Conservation (phyloP, 2,113 vertebrate species). For the Garra rufa region DNA sequence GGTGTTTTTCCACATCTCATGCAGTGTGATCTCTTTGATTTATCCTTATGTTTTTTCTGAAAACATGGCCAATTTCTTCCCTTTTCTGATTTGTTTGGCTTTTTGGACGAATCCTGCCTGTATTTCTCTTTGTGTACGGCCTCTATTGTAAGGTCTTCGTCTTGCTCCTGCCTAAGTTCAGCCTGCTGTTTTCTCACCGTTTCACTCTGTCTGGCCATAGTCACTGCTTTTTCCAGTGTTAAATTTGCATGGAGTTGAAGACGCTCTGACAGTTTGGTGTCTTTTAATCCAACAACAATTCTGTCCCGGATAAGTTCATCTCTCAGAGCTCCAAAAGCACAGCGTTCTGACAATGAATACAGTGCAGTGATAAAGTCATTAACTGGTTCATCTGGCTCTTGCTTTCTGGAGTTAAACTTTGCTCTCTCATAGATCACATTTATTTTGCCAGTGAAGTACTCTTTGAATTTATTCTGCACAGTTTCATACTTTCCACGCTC, state of each 20-base stretch:
- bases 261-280: not conserved
- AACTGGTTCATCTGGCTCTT: no score
- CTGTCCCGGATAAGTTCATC: no score
- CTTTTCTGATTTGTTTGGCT: not conserved
- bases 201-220: not conserved
- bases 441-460: no score
- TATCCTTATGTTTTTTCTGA: not conserved
- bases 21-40: not conserved
- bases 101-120: not conserved
- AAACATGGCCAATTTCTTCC: not conserved
- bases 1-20: not conserved
- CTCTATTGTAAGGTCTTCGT: not conserved
- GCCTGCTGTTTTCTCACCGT: constrained; percentile 12
- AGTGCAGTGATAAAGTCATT: no score
- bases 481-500: no score
- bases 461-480: no score
- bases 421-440: no score
- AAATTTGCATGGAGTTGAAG: not conserved
- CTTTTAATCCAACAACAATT: not conserved
- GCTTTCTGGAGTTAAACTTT: no score
- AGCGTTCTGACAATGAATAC: no score
- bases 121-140: constrained; percentile 2
- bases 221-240: not conserved
- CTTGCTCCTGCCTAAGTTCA: not conserved
- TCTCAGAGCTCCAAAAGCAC: no score